phyloP scores from a whole-genome alignment of 2,113 vertebrate species.

The Sinocyclocheilus rhinocerous region DNA sequence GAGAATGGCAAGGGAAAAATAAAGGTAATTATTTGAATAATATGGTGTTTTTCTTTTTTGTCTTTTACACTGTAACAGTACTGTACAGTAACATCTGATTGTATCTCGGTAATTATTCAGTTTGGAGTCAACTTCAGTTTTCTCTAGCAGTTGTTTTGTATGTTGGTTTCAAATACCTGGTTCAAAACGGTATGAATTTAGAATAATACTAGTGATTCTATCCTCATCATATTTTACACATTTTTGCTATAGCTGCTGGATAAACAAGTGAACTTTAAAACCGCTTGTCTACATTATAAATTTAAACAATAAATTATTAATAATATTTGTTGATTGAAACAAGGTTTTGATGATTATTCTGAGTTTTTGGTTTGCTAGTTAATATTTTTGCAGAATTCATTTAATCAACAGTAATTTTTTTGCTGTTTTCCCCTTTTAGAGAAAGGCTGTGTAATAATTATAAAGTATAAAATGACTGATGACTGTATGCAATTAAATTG shows the following conservation, averaged over 20 bases:
- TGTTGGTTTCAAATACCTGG: not conserved
- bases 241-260: not conserved
- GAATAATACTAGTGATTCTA: not conserved
- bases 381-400: not conserved
- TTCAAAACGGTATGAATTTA: not conserved
- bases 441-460: not conserved
- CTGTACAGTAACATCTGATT: not conserved
- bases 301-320: too few species aligned
- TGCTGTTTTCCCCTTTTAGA: not conserved
- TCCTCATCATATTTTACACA: not conserved
- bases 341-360: not conserved
- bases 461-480: not conserved
- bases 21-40: not conserved
- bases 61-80: not conserved
- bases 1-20: slow-evolving; percentile 56
- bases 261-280: not conserved
- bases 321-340: too few species aligned
- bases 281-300: not conserved
- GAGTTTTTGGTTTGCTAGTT: not conserved
- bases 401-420: too few species aligned
- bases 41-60: not conserved
- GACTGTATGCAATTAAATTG: not conserved
- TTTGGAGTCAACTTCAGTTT: not conserved
- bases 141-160: not conserved
- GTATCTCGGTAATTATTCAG: not conserved